Evolutionary conservation across 1,140 invertebrate genomes (phyloP).

Genomic region (Drosophila repletoides): DNA sequence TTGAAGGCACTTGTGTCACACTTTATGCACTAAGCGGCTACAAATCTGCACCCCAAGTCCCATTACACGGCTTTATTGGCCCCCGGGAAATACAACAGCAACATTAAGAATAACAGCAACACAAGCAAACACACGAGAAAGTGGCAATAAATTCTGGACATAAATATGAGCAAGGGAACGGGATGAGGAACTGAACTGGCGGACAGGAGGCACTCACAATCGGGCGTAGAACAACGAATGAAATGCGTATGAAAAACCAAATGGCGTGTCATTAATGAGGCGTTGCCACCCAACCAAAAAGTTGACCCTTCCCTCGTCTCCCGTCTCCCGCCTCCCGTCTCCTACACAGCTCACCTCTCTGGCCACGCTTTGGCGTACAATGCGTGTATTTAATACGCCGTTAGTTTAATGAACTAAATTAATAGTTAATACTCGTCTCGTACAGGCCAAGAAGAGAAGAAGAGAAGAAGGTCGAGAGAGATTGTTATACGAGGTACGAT

Average conservation of each 20-base stretch:
- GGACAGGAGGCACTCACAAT: neutral
- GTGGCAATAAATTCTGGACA: conserved; percentile 58
- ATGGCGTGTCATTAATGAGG: conserved; percentile 66
- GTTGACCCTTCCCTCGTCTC: neutral
- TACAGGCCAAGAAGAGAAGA: no score
- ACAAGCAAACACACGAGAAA: conserved; percentile 4
- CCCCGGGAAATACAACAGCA: conserved; percentile 7
- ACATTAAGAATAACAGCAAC: no score
- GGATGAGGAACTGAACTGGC: neutral
- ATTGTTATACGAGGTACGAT: conserved; percentile 14
- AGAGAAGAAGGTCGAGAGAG: neutral
- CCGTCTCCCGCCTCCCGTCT: neutral
- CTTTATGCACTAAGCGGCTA: conserved; percentile 38
- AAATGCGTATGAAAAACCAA: conserved; percentile 18
- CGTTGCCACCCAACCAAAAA: conserved; percentile 29
- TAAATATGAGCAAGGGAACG: conserved; percentile 48
- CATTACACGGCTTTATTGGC: conserved; percentile 49
- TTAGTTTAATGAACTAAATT: conserved; percentile 64
- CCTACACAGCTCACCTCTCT: neutral
- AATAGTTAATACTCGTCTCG: conserved; percentile 47
- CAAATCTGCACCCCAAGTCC: conserved; percentile 35
- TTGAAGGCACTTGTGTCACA: conserved; percentile 33
- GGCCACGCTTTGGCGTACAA: neutral
- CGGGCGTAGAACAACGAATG: neutral
- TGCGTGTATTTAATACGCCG: conserved; percentile 65